Conservation (phyloP, 2,888 invertebrate genomes). For the Plebejus anna region DNA sequence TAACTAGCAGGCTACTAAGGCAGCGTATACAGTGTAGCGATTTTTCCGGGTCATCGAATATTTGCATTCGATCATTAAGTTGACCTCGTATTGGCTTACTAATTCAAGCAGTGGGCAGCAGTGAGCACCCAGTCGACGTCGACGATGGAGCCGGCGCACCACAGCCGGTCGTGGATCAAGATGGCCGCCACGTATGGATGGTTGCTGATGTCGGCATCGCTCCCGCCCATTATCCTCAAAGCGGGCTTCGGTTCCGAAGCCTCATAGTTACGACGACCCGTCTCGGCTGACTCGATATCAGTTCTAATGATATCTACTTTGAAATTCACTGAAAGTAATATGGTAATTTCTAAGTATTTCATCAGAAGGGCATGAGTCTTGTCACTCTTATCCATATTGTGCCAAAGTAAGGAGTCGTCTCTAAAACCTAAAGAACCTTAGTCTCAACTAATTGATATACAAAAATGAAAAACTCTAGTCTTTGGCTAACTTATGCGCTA, state of each 20-base stretch:
- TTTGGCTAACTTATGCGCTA: background rate
- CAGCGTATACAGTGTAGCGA: no score
- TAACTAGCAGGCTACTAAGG: no score
- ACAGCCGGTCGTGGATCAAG: constrained; percentile 64
- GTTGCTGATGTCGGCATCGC: constrained; percentile 56
- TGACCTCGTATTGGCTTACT: constrained; percentile 51
- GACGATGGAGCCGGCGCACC: constrained; percentile 70
- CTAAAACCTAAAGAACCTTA: no score
- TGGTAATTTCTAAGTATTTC: background rate
- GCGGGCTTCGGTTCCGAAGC: constrained; percentile 35
- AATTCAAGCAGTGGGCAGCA: constrained; percentile 71
- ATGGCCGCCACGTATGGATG: constrained; percentile 69
- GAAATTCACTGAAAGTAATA: constrained; percentile 6
- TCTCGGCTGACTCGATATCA: constrained; percentile 36
- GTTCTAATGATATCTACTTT: constrained; percentile 35
- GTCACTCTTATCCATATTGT: no score
- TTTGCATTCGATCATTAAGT: background rate
- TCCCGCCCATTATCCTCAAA: constrained; percentile 53
- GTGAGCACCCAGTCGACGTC: constrained; percentile 70
- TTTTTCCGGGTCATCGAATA: background rate
- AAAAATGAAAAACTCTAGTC: no score
- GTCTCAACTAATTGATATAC: no score
- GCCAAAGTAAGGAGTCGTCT: no score
- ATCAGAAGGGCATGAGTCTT: no score
- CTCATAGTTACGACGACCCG: constrained; percentile 41